Evolutionary conservation across 2,797 vertebrate genomes (phyloP), one percentile per base, ranked within the genome.

Genomic region (Knipowitschia caucasica): DNA sequence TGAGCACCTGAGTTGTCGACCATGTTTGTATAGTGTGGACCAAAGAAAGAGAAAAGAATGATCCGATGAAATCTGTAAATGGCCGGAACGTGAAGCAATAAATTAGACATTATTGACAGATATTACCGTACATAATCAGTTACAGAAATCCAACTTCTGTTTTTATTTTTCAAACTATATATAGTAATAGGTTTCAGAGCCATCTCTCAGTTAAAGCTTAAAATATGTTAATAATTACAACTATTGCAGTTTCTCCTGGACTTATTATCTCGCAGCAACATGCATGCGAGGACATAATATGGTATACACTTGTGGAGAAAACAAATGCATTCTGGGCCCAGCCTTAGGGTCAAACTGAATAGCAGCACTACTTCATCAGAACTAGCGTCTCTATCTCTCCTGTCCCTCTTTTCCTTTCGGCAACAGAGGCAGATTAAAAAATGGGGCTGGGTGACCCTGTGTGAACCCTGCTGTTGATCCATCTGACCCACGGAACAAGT

Each of bases 341-440:
- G 64, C 70, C 77, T 77, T 20, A 25, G 76, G 78, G 79, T 82
- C 73, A 78, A 71, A 72, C 71, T 51, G 62, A 66, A 77, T 59
- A 38, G 57, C 53, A 77, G 70, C 39, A 24, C 63, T 56, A 67
- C 85, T 82, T 82, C 77, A 83, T 83, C 75, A 82, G 69, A 38
- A 31, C 44, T 72, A 62, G 69, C 50, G 18, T n/a, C 39, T n/a
- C 39, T 25, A 8, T 3, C 40, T 52, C 34, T 62, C 8, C 44
- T 49, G 50, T 65, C 38, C 43, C 21, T 63, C 59, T 20, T 42
- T 66, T 64, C 70, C 76, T 71, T 58, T 63, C 64, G 78, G 73
- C 68, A 77, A 80, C 64, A 68, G 42, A 53, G 46, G n/a, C 67
- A 78, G 79, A 83, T 85, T 81, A 87, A 51, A 46, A 78, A 82